These are phyloP conservation scores for Crypturellus tataupa DNA, from an alignment of 2,797 vertebrate species.

Conservation along the genomic window DNA sequence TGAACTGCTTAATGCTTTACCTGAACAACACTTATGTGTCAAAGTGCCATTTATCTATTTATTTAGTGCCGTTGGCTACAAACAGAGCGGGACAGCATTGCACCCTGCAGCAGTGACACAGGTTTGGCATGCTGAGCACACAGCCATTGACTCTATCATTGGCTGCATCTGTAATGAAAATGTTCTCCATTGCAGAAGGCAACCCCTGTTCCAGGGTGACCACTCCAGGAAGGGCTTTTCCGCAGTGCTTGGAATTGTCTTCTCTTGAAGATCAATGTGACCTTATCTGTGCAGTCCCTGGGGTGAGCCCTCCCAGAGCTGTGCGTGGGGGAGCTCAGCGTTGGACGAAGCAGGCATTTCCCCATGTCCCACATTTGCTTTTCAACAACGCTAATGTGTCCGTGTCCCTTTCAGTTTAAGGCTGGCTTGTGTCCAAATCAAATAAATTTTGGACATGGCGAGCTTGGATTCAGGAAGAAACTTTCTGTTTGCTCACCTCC, in stretches of 20 bases:
- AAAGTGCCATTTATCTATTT: accelerated
- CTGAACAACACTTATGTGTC: background rate
- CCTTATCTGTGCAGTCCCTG: background rate
- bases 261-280: background rate
- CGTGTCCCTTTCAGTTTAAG: constrained; percentile 5
- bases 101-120: background rate
- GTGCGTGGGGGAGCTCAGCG: background rate
- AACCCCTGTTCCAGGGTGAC: background rate
- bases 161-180: accelerated
- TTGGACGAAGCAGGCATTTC: background rate
- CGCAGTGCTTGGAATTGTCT: background rate
- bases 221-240: background rate
- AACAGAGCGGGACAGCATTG: background rate
- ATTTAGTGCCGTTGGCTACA: too few relatives aligned
- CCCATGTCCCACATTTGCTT: background rate
- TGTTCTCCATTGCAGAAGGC: background rate
- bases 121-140: background rate
- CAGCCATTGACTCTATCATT: background rate
- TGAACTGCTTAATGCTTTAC: background rate
- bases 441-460: background rate
- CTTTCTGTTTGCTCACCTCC: constrained; percentile 13
- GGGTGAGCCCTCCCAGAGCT: background rate
- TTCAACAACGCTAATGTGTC: constrained; percentile 6
- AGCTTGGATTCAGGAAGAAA: background rate
- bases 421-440: constrained; percentile 27